Evolutionary conservation across 1,140 invertebrate species (phyloP).

Genomic region (Leptonema lineaticorne): DNA sequence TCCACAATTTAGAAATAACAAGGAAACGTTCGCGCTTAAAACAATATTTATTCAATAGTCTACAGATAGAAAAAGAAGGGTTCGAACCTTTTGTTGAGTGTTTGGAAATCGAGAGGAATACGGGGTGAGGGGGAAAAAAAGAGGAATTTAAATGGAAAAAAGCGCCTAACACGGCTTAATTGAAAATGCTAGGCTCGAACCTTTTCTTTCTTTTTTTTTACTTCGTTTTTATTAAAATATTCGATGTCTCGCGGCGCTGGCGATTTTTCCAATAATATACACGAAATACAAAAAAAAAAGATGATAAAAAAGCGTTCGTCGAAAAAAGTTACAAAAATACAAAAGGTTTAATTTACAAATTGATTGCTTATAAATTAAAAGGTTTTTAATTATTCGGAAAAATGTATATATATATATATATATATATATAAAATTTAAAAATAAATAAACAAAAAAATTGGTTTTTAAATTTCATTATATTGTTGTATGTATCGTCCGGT

Average conservation of each 20-base stretch:
- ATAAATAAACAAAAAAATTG: too few relatives aligned
- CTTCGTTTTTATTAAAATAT: not conserved
- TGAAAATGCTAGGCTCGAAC: slow-evolving; percentile 9
- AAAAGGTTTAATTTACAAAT: too few relatives aligned
- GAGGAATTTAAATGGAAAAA: not conserved
- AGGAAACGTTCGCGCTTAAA: not conserved
- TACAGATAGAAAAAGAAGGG: too few relatives aligned
- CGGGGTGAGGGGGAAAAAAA: not conserved
- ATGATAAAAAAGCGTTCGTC: too few relatives aligned
- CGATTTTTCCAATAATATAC: not conserved
- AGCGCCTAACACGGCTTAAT: not conserved
- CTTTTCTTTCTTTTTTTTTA: too few relatives aligned
- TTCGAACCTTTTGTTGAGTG: not conserved
- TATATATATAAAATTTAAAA: not conserved
- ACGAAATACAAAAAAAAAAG: not conserved
- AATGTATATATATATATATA: not conserved
- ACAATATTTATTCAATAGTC: not conserved
- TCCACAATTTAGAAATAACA: not conserved
- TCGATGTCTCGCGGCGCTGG: not conserved
- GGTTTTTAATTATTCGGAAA: too few relatives aligned
- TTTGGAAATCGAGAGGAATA: not conserved
- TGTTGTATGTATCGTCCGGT: too few relatives aligned
- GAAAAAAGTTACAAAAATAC: too few relatives aligned
- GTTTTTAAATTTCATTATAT: too few relatives aligned
- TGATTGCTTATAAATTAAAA: too few relatives aligned